Evolutionary conservation across 2,888 invertebrate genomes (phyloP).

Genomic region (Psylliodes chrysocephalus): DNA sequence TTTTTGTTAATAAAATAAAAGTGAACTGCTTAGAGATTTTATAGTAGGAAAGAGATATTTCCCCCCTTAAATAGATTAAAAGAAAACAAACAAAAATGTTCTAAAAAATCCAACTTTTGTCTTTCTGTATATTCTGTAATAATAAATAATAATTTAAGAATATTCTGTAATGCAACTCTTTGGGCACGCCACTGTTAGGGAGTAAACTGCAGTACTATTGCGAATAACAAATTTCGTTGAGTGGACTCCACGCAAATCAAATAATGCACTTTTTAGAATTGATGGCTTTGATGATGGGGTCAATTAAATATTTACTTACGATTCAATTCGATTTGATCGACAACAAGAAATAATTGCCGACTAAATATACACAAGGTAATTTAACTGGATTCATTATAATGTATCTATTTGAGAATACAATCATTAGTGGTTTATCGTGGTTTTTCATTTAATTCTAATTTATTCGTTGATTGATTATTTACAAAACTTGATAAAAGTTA

Average conservation of each 20-base stretch:
- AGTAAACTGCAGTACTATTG: background rate
- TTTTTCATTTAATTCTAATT: too few species aligned
- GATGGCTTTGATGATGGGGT: conserved; percentile 16
- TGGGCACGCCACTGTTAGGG: conserved; percentile 1
- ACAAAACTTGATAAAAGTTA: too few species aligned
- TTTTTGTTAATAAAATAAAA: too few species aligned
- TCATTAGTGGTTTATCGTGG: background rate
- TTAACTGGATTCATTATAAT: background rate
- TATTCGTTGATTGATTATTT: too few species aligned
- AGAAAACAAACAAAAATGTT: too few species aligned
- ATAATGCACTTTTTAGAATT: conserved; percentile 18
- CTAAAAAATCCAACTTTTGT: too few species aligned
- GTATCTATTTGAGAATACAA: conserved; percentile 3
- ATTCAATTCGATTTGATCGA: conserved; percentile 15
- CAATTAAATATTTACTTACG: conserved; percentile 20
- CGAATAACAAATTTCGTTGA: conserved; percentile 7
- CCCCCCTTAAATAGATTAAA: too few species aligned
- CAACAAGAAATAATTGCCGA: background rate
- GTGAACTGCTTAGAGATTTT: too few species aligned
- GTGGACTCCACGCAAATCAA: conserved; percentile 1
- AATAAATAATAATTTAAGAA: too few species aligned
- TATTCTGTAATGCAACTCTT: too few species aligned
- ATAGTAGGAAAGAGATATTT: too few species aligned
- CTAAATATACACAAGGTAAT: conserved; percentile 5
- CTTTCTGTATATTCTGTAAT: too few species aligned